These are phyloP conservation scores for Neolamprologus cancellatus DNA, from an alignment of 2,113 vertebrate species.

Conservation along the genomic window DNA sequence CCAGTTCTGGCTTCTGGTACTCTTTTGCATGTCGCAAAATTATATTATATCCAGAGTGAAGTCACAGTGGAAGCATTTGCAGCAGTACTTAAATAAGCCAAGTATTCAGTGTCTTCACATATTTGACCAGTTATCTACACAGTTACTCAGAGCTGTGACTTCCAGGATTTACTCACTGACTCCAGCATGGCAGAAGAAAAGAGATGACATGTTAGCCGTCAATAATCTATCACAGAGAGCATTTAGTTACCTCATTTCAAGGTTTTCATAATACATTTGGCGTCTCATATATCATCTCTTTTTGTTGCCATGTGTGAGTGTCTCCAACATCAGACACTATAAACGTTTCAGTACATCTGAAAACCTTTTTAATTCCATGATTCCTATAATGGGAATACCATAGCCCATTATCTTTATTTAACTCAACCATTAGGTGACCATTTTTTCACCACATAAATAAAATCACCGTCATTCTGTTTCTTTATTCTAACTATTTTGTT, in stretches of 20 bases:
- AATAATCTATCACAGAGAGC: neutral
- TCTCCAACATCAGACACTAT: neutral
- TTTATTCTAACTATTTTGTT: neutral
- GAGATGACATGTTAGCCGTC: neutral
- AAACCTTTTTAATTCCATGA: neutral
- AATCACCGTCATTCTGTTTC: neutral
- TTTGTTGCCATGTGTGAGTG: neutral
- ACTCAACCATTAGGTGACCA: neutral
- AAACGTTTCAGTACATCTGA: neutral
- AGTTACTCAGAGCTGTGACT: neutral
- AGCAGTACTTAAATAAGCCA: neutral
- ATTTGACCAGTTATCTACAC: neutral
- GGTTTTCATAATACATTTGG: neutral
- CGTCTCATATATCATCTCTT: neutral
- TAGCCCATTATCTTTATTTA: neutral
- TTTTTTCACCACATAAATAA: neutral
- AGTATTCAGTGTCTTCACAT: neutral
- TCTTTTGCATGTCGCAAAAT: neutral
- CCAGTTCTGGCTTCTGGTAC: neutral
- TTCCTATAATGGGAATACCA: neutral
- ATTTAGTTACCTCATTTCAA: neutral
- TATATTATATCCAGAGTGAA: neutral
- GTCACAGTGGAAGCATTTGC: neutral
- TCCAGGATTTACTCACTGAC: neutral
- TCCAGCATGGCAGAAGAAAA: neutral